These are phyloP conservation scores for Mycteria americana DNA, from an alignment of 2,797 vertebrate genomes.

Conservation along the genomic window DNA sequence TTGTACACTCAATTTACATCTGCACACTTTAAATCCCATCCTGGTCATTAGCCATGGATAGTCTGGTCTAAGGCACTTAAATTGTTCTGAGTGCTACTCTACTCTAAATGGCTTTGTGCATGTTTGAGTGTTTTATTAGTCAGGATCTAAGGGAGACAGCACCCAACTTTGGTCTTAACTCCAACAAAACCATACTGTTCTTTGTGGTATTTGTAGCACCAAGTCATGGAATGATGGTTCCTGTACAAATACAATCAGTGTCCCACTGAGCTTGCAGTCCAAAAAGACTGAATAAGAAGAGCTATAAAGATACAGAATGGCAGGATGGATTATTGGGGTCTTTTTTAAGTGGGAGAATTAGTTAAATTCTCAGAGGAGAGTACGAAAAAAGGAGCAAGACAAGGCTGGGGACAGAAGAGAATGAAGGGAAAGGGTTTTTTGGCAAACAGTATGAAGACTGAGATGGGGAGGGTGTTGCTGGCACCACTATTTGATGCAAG, in stretches of 20 bases:
- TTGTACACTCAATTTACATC: neutral
- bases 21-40: conserved; percentile 14
- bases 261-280: neutral
- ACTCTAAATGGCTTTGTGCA: neutral
- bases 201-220: neutral
- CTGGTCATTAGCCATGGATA: conserved; percentile 23
- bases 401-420: neutral
- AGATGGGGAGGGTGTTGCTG: neutral
- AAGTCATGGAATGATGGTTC: neutral
- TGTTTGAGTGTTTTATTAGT: neutral
- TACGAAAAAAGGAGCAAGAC: neutral
- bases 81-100: neutral
- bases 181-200: neutral
- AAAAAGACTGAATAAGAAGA: neutral
- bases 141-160: neutral
- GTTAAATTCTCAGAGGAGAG: neutral
- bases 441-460: neutral
- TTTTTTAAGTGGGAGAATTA: neutral
- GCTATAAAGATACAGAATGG: neutral
- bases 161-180: neutral
- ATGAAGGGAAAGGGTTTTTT: neutral
- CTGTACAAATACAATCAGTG: neutral
- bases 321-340: neutral
- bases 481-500: neutral
- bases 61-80: neutral